Conservation (phyloP, 1,140 invertebrate species). For the Hylaeus volcanicus region DNA sequence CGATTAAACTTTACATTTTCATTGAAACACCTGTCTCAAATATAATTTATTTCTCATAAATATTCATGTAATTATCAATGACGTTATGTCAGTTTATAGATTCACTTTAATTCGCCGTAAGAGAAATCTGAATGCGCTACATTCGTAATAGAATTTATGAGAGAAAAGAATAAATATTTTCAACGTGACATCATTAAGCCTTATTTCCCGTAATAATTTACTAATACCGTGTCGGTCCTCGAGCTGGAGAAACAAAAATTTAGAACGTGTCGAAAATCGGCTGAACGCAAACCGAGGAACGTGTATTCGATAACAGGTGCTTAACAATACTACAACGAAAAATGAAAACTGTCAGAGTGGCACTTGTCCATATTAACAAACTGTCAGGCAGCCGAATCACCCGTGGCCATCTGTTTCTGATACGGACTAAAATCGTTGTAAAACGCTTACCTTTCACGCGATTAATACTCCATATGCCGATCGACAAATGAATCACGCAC, state of each 20-base stretch:
- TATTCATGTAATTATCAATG: background rate
- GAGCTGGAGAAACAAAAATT: background rate
- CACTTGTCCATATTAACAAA: constrained; percentile 58
- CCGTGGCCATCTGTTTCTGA: constrained; percentile 57
- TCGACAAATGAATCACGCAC: constrained; percentile 19
- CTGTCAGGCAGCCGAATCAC: constrained; percentile 51
- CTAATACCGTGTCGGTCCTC: background rate
- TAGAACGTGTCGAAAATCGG: background rate
- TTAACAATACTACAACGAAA: constrained; percentile 43
- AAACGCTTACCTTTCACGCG: constrained; percentile 6
- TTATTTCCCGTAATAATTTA: background rate
- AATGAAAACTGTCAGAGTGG: constrained; percentile 47
- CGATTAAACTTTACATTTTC: no score
- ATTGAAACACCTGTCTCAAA: background rate
- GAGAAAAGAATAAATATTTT: constrained; percentile 36
- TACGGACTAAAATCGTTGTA: background rate
- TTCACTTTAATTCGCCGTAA: background rate
- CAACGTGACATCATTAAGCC: constrained; percentile 34
- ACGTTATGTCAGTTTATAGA: background rate
- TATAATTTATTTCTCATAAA: background rate
- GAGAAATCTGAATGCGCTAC: background rate
- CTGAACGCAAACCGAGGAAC: background rate
- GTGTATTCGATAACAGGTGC: constrained; percentile 34
- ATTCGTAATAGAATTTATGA: background rate
- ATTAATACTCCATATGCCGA: constrained; percentile 25